phyloP scores from a whole-genome alignment of 2,113 vertebrate species.

The Burhinus oedicnemus region DNA sequence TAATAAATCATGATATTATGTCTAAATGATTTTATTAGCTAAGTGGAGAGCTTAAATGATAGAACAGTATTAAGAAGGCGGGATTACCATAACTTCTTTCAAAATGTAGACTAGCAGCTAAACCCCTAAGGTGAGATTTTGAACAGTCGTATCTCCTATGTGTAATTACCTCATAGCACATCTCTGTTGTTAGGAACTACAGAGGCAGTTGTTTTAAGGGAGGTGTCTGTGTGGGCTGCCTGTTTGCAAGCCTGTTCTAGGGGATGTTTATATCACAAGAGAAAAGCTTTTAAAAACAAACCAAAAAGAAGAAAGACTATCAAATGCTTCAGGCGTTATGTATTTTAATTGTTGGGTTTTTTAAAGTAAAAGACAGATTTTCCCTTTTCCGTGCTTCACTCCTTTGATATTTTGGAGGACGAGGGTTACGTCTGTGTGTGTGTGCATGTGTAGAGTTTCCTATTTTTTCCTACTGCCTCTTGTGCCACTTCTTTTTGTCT shows the following conservation, averaged over 20 bases:
- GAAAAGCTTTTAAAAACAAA: neutral
- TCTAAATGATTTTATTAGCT: neutral
- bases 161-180: neutral
- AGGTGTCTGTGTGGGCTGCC: neutral
- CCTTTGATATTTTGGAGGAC: neutral
- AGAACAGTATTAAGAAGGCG: neutral
- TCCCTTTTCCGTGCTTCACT: neutral
- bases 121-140: neutral
- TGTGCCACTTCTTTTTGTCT: neutral
- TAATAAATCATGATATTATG: neutral
- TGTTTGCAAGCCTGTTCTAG: neutral
- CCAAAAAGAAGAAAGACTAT: neutral
- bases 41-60: neutral
- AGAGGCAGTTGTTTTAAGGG: neutral
- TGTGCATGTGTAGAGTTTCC: neutral
- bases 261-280: neutral
- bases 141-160: neutral
- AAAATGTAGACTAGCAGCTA: neutral
- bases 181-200: neutral
- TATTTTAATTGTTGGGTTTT: neutral
- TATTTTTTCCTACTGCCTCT: neutral
- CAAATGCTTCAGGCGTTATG: neutral
- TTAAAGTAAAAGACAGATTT: neutral
- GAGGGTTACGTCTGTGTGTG: fast-evolving
- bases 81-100: neutral